Conservation (phyloP, 2,113 vertebrate species). For the Thinocorus orbignyianus region DNA sequence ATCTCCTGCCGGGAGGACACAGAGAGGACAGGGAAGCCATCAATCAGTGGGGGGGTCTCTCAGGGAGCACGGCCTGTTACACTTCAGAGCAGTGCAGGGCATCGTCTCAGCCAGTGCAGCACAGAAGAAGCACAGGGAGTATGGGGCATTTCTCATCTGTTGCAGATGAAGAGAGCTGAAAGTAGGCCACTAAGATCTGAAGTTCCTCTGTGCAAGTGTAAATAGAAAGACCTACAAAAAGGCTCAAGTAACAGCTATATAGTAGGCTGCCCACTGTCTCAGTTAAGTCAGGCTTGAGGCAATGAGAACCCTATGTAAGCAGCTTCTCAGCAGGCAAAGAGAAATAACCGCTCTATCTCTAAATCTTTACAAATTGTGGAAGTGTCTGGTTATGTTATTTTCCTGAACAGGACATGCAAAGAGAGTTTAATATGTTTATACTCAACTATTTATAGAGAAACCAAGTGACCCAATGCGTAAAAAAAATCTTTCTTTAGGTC, state of each 20-base stretch:
- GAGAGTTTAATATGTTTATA: background rate
- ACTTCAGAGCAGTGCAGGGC: rapidly evolving
- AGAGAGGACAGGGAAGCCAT: background rate
- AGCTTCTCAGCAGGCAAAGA: background rate
- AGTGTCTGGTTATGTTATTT: background rate
- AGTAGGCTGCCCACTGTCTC: background rate
- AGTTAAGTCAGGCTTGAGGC: background rate
- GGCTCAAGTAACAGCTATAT: background rate
- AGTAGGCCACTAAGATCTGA: background rate
- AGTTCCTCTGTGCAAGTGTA: background rate
- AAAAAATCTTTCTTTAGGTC: background rate
- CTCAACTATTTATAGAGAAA: background rate
- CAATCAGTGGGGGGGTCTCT: background rate
- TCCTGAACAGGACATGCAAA: background rate
- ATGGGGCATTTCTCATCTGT: background rate
- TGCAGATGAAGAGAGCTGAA: background rate
- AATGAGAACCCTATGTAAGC: background rate
- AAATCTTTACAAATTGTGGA: background rate
- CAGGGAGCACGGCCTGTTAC: rapidly evolving
- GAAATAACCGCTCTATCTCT: background rate
- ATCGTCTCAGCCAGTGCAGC: background rate
- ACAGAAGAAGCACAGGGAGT: background rate
- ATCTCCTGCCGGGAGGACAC: background rate
- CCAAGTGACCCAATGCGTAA: background rate
- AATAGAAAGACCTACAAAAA: background rate